A percentile compares a stretch with the other conserved stretches of the same genome.
These are phyloP conservation scores for Enteromius trimaculatus DNA, from an alignment of 2,797 vertebrate species.

Conservation along the genomic window DNA sequence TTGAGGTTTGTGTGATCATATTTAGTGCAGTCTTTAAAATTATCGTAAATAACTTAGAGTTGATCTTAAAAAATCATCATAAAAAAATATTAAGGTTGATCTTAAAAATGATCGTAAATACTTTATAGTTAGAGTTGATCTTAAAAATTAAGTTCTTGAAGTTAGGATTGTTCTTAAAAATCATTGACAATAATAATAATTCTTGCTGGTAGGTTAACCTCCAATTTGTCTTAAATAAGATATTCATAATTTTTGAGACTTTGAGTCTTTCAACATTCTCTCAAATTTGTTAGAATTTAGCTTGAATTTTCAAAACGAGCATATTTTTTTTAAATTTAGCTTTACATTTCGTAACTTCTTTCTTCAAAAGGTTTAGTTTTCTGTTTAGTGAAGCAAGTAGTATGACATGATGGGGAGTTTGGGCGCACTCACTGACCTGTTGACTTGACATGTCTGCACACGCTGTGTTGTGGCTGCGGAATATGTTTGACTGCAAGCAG, in stretches of 20 bases:
- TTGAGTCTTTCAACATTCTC: neutral
- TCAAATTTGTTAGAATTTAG: neutral
- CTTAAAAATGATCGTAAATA: too few species aligned
- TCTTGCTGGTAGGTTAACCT: neutral
- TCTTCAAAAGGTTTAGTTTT: neutral
- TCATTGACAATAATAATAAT: neutral
- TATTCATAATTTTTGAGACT: neutral
- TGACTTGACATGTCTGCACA: constrained; percentile 26
- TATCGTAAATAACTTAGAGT: neutral
- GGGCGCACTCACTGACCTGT: neutral
- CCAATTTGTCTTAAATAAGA: neutral
- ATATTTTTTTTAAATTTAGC: neutral
- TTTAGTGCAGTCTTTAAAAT: neutral
- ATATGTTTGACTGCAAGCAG: constrained; percentile 5
- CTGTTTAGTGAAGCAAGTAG: neutral
- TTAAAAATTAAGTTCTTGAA: too few species aligned
- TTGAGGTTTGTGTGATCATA: neutral
- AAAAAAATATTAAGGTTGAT: neutral
- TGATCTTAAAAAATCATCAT: neutral
- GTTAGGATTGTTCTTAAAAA: neutral
- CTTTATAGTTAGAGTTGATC: too few species aligned
- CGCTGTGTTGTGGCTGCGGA: neutral
- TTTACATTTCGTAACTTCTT: neutral
- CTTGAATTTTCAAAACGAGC: neutral
- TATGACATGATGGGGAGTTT: neutral